Conservation (phyloP, 1,140 invertebrate species). For the Lordiphosa clarofinis region DNA sequence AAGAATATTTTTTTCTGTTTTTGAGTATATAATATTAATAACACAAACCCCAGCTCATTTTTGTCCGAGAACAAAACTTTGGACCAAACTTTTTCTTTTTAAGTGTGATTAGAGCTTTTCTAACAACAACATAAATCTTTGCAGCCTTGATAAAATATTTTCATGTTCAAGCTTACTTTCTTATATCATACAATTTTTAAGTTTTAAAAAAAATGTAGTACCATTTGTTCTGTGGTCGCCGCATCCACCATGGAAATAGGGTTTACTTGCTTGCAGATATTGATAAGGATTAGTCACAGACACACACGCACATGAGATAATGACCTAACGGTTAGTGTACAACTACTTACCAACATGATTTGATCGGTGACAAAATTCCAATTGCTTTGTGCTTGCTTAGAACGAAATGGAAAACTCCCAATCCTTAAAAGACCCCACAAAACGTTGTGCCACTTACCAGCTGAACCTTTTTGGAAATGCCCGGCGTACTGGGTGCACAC, state of each 20-base stretch:
- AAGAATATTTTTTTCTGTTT: too few relatives aligned
- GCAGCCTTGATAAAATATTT: too few relatives aligned
- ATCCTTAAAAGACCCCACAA: not conserved
- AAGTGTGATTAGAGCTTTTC: too few relatives aligned
- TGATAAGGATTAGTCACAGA: slow-evolving; percentile 35
- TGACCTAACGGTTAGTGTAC: not conserved
- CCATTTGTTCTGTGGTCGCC: slow-evolving; percentile 23
- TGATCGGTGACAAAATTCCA: slow-evolving; percentile 67
- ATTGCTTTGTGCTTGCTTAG: slow-evolving; percentile 71
- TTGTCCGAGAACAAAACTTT: too few relatives aligned
- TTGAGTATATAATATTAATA: too few relatives aligned
- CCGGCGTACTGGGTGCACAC: slow-evolving; percentile 85
- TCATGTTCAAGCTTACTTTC: too few relatives aligned
- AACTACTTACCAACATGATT: slow-evolving; percentile 64
- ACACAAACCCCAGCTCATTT: too few relatives aligned
- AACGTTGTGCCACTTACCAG: slow-evolving; percentile 82
- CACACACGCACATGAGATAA: slow-evolving; percentile 2
- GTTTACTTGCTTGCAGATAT: slow-evolving; percentile 75
- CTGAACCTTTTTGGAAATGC: slow-evolving; percentile 91
- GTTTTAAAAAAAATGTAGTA: slow-evolving; percentile 10
- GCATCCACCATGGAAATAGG: slow-evolving; percentile 39
- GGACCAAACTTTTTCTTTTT: too few relatives aligned
- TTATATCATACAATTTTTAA: too few relatives aligned
- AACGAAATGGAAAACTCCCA: slow-evolving; percentile 11
- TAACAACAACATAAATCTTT: too few relatives aligned